Evolutionary conservation across 2,888 invertebrate genomes (phyloP).

Genomic region (Halocaridina rubra): DNA sequence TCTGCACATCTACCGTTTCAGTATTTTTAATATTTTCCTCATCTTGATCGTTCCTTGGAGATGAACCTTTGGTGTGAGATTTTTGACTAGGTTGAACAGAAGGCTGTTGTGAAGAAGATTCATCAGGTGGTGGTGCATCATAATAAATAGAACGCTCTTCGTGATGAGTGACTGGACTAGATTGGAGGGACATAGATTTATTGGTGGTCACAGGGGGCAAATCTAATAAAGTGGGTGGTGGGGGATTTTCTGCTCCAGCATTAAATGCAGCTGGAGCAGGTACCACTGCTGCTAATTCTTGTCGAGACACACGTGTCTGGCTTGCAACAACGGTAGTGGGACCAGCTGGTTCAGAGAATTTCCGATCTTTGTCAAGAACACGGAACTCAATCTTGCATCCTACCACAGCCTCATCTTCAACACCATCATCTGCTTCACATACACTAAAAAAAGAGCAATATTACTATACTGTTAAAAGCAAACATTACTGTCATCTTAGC

Average conservation of each 20-base stretch:
- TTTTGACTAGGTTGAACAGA: slow-evolving; percentile 1
- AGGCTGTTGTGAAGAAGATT: slow-evolving; percentile 39
- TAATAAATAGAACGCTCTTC: slow-evolving; percentile 77
- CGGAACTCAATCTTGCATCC: slow-evolving; percentile 63
- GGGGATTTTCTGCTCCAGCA: slow-evolving; percentile 47
- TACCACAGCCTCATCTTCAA: slow-evolving; percentile 59
- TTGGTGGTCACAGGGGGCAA: slow-evolving; percentile 47
- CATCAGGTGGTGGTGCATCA: slow-evolving; percentile 73
- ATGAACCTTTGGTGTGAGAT: slow-evolving; percentile 15
- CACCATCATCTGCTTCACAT: slow-evolving; percentile 52
- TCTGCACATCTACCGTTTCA: slow-evolving; percentile 39
- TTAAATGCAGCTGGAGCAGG: slow-evolving; percentile 60
- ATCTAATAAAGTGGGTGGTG: slow-evolving; percentile 44
- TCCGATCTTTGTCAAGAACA: slow-evolving; percentile 58
- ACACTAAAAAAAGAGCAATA: slow-evolving; percentile 36
- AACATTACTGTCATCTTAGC: too few relatives aligned
- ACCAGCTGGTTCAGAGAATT: slow-evolving; percentile 58
- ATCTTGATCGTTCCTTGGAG: slow-evolving; percentile 45
- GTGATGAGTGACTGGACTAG: slow-evolving; percentile 46
- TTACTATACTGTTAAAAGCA: too few relatives aligned
- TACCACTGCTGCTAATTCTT: slow-evolving; percentile 57
- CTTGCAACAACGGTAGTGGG: slow-evolving; percentile 61
- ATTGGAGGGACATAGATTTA: slow-evolving; percentile 47
- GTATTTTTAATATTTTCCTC: slow-evolving; percentile 43
- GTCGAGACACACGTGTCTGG: slow-evolving; percentile 58